Evolutionary conservation across 2,113 vertebrate genomes (phyloP).

Genomic region (Corythoichthys intestinalis): DNA sequence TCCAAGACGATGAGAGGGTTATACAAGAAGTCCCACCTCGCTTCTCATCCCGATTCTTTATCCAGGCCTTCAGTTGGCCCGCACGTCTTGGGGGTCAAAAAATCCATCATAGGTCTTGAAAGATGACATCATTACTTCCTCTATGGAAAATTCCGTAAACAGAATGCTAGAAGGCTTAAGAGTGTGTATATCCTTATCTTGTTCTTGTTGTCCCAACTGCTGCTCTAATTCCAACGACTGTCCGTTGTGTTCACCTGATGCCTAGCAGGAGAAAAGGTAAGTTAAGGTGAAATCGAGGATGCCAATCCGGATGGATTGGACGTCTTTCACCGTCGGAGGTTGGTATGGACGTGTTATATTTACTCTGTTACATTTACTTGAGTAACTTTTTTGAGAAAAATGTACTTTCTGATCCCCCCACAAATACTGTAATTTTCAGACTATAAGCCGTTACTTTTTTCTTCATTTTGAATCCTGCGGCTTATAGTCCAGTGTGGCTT

Average conservation of each 20-base stretch:
- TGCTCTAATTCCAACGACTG: constrained; percentile 8
- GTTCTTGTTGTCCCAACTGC: background rate
- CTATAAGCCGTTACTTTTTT: too few species aligned
- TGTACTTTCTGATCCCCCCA: too few species aligned
- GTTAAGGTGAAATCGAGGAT: background rate
- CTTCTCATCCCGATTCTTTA: background rate
- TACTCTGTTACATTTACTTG: too few species aligned
- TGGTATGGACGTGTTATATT: too few species aligned
- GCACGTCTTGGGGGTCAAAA: constrained; percentile 16
- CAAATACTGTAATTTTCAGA: too few species aligned
- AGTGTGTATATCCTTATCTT: background rate
- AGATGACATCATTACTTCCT: background rate
- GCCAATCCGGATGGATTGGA: too few species aligned
- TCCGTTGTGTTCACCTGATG: constrained; percentile 51
- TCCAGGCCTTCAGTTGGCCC: constrained; percentile 1
- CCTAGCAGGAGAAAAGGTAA: constrained; percentile 35
- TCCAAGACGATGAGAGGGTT: constrained; percentile 36
- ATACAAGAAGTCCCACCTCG: constrained; percentile 20
- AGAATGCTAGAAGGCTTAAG: background rate
- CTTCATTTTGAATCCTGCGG: too few species aligned
- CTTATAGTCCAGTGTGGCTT: too few species aligned
- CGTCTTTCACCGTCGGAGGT: too few species aligned
- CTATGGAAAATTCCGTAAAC: background rate
- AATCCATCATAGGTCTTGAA: constrained; percentile 14
- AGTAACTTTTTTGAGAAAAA: too few species aligned